A percentile compares a stretch with the other conserved stretches of the same genome.
phyloP scores from a whole-genome alignment of 1,140 invertebrate species.

The Vanessa tameamea region DNA sequence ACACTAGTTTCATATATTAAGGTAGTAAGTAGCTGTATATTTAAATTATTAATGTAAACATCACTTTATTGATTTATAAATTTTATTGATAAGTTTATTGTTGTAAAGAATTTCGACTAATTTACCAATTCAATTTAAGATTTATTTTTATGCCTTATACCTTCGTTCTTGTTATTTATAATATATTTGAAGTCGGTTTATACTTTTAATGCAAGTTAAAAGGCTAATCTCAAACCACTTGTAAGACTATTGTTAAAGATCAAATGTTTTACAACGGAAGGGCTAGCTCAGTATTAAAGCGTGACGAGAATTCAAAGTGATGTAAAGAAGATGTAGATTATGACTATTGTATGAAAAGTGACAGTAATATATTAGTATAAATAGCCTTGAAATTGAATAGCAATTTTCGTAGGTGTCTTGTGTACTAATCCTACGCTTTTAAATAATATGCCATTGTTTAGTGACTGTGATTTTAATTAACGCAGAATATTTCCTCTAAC shows the following conservation, averaged over 20 bases:
- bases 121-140: no score
- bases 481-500: no score
- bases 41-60: neutral
- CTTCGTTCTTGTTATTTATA: no score
- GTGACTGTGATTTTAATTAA: neutral
- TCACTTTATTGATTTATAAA: no score
- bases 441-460: neutral
- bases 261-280: constrained; percentile 9
- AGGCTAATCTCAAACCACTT: neutral
- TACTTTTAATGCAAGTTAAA: no score
- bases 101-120: no score
- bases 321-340: constrained; percentile 14
- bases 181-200: no score
- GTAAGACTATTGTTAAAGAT: constrained; percentile 8
- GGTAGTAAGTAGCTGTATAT: neutral
- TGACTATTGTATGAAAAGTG: constrained; percentile 24
- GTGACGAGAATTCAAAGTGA: constrained; percentile 14
- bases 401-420: constrained; percentile 15
- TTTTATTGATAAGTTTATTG: no score
- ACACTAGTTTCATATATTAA: neutral
- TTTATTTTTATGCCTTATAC: no score
- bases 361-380: constrained; percentile 20
- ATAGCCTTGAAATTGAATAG: constrained; percentile 17
- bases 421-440: constrained; percentile 2
- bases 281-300: constrained; percentile 14